Conservation (phyloP, 2,113 vertebrate species). For the Proteles cristata region DNA sequence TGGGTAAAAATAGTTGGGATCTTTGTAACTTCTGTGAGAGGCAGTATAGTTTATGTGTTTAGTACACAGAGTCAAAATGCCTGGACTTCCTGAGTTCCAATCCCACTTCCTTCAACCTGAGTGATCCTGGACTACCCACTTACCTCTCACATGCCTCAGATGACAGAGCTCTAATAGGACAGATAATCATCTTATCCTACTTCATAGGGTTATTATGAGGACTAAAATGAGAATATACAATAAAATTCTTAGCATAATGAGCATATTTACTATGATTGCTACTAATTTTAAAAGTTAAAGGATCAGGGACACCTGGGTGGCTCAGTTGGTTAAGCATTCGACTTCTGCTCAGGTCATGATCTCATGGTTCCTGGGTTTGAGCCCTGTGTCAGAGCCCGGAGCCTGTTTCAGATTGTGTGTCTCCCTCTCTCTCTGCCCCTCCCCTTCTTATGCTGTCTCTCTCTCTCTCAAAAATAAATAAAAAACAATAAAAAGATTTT, state of each 20-base stretch:
- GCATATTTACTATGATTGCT: background rate
- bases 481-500: too few species aligned
- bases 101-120: background rate
- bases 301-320: background rate
- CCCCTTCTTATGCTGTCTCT: too few species aligned
- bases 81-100: conserved; percentile 37
- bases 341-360: too few species aligned
- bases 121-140: background rate
- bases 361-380: too few species aligned
- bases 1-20: conserved; percentile 55
- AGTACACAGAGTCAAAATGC: background rate
- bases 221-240: conserved; percentile 31
- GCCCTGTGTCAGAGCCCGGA: too few species aligned
- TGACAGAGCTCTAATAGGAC: background rate
- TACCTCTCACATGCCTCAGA: background rate
- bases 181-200: background rate
- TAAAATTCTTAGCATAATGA: background rate
- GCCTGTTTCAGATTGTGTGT: too few species aligned
- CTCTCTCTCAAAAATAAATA: too few species aligned
- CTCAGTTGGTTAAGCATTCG: too few species aligned
- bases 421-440: too few species aligned
- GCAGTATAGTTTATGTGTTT: background rate
- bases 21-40: background rate
- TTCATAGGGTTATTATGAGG: background rate
- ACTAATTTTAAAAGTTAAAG: background rate